Conservation (phyloP, 2,113 vertebrate genomes). For the Malurus cyaneus region DNA sequence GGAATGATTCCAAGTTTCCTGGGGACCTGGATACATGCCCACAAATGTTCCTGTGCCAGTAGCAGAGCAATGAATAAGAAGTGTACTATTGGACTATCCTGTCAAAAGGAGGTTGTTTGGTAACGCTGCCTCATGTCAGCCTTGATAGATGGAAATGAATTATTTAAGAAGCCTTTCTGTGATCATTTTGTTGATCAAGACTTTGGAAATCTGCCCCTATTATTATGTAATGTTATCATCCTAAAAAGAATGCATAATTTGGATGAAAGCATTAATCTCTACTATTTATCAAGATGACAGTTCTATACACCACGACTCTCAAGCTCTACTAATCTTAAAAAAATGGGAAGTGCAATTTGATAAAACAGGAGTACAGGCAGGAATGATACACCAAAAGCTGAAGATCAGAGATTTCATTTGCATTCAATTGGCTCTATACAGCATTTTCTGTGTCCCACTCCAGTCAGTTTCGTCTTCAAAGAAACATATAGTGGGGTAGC, state of each 20-base stretch:
- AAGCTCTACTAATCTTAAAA: conserved; percentile 34
- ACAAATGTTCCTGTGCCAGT: not conserved
- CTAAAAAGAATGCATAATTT: conserved; percentile 23
- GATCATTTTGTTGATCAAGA: conserved; percentile 25
- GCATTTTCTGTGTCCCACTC: not conserved
- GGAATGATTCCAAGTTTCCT: conserved; percentile 35
- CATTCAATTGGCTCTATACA: not conserved
- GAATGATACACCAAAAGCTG: conserved; percentile 1
- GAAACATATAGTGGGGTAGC: not conserved
- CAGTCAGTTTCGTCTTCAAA: not conserved
- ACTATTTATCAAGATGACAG: conserved; percentile 25
- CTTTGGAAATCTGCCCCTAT: conserved; percentile 54
- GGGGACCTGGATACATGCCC: not conserved
- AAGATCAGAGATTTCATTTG: conserved; percentile 19
- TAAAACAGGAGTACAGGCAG: not conserved
- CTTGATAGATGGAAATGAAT: conserved; percentile 20
- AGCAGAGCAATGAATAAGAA: conserved; percentile 23
- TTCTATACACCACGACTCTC: not conserved
- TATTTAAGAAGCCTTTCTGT: not conserved
- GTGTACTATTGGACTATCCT: not conserved
- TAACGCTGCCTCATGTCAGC: not conserved
- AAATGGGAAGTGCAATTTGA: conserved; percentile 23
- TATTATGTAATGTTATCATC: conserved; percentile 35
- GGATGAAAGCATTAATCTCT: conserved; percentile 4
- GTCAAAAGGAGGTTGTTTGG: conserved; percentile 32